Evolutionary conservation across 2,113 vertebrate species (phyloP).

Genomic region (Eubucco bourcierii): DNA sequence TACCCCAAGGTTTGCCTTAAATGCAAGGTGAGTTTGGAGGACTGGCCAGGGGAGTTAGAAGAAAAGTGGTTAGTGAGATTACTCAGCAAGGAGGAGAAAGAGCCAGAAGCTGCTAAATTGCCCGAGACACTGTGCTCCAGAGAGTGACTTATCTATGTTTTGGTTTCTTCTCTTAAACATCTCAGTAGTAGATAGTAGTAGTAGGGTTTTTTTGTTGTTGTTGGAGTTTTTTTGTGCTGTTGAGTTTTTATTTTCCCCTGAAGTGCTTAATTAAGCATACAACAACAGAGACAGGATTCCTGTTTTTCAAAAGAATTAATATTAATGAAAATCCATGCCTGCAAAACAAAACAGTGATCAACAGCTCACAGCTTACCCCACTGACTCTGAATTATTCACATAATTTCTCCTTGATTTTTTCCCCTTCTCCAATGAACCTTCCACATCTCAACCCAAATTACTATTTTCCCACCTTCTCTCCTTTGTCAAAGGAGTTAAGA

Average conservation of each 20-base stretch:
- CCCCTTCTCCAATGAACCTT: not conserved
- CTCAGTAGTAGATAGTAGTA: too few species aligned
- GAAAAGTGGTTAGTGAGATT: too few species aligned
- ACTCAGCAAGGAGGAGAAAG: too few species aligned
- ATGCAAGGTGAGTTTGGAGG: too few species aligned
- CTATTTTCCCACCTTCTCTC: not conserved
- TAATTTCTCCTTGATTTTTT: not conserved
- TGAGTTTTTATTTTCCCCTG: not conserved
- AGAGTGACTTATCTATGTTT: too few species aligned
- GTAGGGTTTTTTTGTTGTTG: not conserved
- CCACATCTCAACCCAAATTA: not conserved
- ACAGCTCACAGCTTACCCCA: not conserved
- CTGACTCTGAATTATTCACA: not conserved
- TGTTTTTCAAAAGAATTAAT: slow-evolving; percentile 4
- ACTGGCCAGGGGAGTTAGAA: too few species aligned
- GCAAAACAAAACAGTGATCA: slow-evolving; percentile 2
- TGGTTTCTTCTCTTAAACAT: too few species aligned
- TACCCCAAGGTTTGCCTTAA: too few species aligned
- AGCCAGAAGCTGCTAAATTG: too few species aligned
- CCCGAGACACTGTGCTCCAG: too few species aligned
- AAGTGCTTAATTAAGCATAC: slow-evolving; percentile 32
- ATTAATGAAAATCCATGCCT: slow-evolving; percentile 21
- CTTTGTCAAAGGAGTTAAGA: not conserved
- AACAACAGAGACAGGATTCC: slow-evolving; percentile 19
- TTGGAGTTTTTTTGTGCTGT: not conserved